Evolutionary conservation across 2,797 vertebrate species (phyloP), one percentile per base, ranked within the genome.

Genomic region (Lithobates sylvaticus): DNA sequence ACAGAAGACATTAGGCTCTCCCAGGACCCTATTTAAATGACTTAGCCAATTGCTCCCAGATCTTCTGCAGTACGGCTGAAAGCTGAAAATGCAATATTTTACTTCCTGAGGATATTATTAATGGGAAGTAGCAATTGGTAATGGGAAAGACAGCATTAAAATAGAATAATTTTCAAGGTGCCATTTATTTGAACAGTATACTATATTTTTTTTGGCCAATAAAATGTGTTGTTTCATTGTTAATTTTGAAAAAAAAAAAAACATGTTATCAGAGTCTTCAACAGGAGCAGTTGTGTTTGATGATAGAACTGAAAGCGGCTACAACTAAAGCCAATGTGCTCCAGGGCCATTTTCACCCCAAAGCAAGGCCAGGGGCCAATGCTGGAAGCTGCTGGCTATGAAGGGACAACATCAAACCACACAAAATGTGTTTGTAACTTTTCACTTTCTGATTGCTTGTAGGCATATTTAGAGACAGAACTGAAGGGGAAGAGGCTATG

Each of bases 11-110:
- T 81, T 58, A 36, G 29, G 16, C 47, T 81, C 69, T 72, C 79
- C 47, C 27, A 81, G 69, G 79, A 73, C 69, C 32, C 1, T 34
- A 73, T 27, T 81, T 72, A 61, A 81, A 81, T 81, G 50, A 73
- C 68, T 15, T 15, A 81, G 79, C 72, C 69, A 26, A 32, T 64
- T 8, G 8, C 47, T 39, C 36, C 15, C 47, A 81, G 26, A 81
- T 81, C 69, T 72, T 21, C 36, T 42, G 79, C 34, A 18, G 42
- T 79, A 44, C 12, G 6, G 2, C 44, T n/a, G 67, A 10, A 58
- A 61, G 23, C 10, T 81, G 69, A 81, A 81, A 61, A 64, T 81
- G 50, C 47, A 61, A 39, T 61, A 61, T 73, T 81, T 61, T 15
- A 42, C 58, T 73, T 81, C 12, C 34, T 73, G 50, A 73, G 61